Evolutionary conservation across 2,888 invertebrate species (phyloP), one percentile per base, ranked within the genome.

Genomic region (Apamea monoglypha): DNA sequence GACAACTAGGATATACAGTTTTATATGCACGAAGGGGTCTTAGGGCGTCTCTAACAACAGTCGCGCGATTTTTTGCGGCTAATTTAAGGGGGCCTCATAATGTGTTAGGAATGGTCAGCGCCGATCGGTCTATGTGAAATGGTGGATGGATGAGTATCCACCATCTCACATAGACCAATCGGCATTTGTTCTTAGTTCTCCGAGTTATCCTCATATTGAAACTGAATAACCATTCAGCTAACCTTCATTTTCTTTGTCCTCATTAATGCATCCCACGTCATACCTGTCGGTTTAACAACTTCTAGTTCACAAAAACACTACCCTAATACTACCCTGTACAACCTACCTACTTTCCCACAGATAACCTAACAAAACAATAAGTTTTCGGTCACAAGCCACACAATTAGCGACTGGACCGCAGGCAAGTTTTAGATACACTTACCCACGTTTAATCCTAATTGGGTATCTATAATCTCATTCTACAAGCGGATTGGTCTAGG

Each of bases 401-500:
- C 74, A 86, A 83, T 85, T 80, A 80, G 68, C 53, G 44, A 29
- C 63, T 85, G 84, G 83, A 69, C 53, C 53, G 16, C 32, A 29
- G 71, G 84, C 85, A 85, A 77, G 47, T 73, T 69, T 32, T 78
- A 82, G 78, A 84, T 75, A 82, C 77, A 79, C 73, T 83, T 85
- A 73, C 83, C 73, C 61, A 74, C 21, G 44, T 69, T 50, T 59
- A 72, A 56, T 63, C 68, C 36, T 74, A 76, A 85, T 80, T 84
- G 70, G 78, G 63, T 75, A 70, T 50, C 66, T 73, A 70, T 75
- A 73, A 74, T 76, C 66, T 73, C 25, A 40, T 70, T 76, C 40
- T 59, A 66, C 21, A 53, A 63, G 63, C 68, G 36, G 21, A 40
- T 50, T 61, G 36, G 10, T 40, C 18, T 59, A 18, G 8, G 36